Evolutionary conservation across 2,797 vertebrate genomes (phyloP), one percentile per base, ranked within the genome.

Genomic region (Kryptolebias ocellatus): DNA sequence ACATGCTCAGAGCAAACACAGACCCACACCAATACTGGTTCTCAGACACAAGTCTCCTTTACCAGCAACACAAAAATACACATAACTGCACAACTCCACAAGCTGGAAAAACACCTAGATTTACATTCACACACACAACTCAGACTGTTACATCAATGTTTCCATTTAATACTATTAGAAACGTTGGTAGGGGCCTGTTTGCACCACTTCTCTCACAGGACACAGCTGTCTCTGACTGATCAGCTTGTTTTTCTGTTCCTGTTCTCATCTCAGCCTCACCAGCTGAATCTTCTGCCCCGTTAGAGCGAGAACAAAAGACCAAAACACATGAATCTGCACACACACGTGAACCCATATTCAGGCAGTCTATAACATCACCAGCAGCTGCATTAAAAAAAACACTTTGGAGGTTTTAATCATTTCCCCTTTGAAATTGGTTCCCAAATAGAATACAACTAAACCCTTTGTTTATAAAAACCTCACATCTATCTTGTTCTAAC

Each of bases 1-100:
- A 88, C 37, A 46, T 81, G 81, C 68, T 72, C 57, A 73, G 61
- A 74, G 49, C 57, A 74, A 83, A 84, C 68, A 70, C 60, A 78
- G 72, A 83, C 51, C 53, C 60, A 76, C 81, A 70, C 61, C 52
- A 39, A 54, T 62, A 62, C 61, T 64, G 34, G 62, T 39, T 66
- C 20, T 29, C 18, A 55, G 28, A 47, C 63, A 65, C 57, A 0
- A 49, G 20, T 62, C 17, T 17, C n/a, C 20, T 54, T 1, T 1
- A 24, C 37, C 39, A 50, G 29, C 27, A 53, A 42, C 42, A 42
- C 46, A 60, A 44, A 64, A 6, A 47, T 28, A 64, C 52, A 28
- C 3, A 60, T 60, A 64, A 18, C 31, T 34, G 31, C 5, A 34
- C 31, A 51, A 60, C 54, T 17, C 64, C 28, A 60, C 15, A 39